Evolutionary conservation across 2,888 invertebrate species (phyloP), one percentile per base, ranked within the genome.

Genomic region (Amphipoea oculea): DNA sequence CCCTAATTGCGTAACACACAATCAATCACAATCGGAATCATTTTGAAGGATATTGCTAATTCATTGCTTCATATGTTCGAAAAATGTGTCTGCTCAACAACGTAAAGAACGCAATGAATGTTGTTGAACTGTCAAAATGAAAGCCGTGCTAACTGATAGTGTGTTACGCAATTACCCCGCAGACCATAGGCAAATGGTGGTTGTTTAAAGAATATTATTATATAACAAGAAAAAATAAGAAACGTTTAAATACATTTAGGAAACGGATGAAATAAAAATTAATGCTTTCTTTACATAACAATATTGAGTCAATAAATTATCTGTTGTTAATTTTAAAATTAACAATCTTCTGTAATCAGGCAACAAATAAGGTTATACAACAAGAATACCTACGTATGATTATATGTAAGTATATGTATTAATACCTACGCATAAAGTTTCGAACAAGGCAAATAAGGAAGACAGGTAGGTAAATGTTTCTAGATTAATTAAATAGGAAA

Each of bases 301-400:
- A 7, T 65, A 81, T n/a, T 81, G 57, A 81, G 17, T 81, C 29
- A 57, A n/a, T 51, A 29, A 66, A 81, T 73, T 29, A 60, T 81
- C 40, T 51, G 23, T 81, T 65, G 17, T 79, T 57, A 17, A 42
- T 66, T 73, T 60, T 40, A 66, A 60, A 57, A 79, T 45, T 20
- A 23, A 29, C 12, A 66, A 45, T n/a, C 20, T 51, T 60, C 45
- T 36, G 54, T 65, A 48, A 81, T 79, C 57, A 29, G 65, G 65
- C 4, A 73, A 57, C 73, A n/a, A 65, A 40, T 54, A 73, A 51
- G 42, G 73, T 81, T 79, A 73, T 60, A n/a, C 29, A 81, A 81
- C 48, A 57, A n/a, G 9, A 62, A 11, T 65, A 40, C 45, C 9
- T 40, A 17, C 11, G 0, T 20, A 40, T 51, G 51, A 76, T 76